Evolutionary conservation across 2,113 vertebrate species (phyloP), one percentile per base, ranked within the genome.

Genomic region (Halcyon senegalensis): DNA sequence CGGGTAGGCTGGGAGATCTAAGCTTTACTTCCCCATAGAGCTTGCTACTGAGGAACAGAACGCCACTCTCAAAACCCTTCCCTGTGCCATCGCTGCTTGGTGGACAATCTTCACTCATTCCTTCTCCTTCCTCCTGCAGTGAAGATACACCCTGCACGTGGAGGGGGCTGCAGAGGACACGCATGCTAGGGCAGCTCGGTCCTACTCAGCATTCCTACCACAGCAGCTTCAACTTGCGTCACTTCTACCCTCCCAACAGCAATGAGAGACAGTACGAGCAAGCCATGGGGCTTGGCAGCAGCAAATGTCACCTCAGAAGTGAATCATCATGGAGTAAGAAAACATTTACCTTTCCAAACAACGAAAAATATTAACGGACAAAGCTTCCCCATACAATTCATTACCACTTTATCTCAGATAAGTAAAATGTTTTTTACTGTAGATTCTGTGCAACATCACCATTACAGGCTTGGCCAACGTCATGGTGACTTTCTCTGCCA

Each of bases 121-220:
- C 50, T 56, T 53, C 39, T 89, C 67, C 27, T 66, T 70, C 18
- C 17, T 62, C 31, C 51, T 28, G 27, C 31, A 24, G 3, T 14
- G 16, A 76, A 43, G 69, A 85, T 24, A 55, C 15, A 17, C 53
- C 11, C 5, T 0, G 1, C 21, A 28, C 0, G 2, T 0, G 8
- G 27, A 73, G 19, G 28, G 37, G 50, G 64, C 51, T 37, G n/a
- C 30, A 81, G 53, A 69, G 10, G 24, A 46, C 2, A 6, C 4
- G 30, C 43, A 51, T 4, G 5, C 27, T 9, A 24, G 27, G 28
- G 27, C 3, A 5, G 46, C 31, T 50, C 0, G 7, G 41, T 53
- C 30, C 62, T 41, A 2, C 33, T 16, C 62, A 51, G 51, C 1
- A 8, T 1, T 82, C 35, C 55, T 50, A 74, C 39, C 39, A 60